Base-by-base conservation (phyloP, 2,113 vertebrate genomes). In the Peromyscus polionotus region DNA sequence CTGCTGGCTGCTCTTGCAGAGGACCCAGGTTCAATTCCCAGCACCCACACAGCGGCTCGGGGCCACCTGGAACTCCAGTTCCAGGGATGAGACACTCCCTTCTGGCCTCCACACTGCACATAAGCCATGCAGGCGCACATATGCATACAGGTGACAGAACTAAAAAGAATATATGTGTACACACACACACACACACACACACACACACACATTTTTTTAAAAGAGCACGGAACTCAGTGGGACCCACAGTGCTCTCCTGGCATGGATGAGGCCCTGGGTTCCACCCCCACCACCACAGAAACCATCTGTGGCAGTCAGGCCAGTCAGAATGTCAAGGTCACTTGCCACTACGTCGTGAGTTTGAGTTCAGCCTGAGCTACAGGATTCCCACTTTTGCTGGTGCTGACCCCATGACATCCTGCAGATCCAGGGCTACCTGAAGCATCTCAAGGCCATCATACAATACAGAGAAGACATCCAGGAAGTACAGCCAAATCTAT, bases 381-480 rank as follows among this genome's bases (percentile, higher is more conserved):
- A 57, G 84, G 28, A 10, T 5, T n/a, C 42, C 85, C 48, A 45
- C 11, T 11, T n/a, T 9, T 87, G 17, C n/a, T 20, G 9, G 3
- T 8, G 16, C 54, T 94, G 48, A 59, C 31, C n/a, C 24, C 1
- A 1, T 0, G 0, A 63, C 59, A 1, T 93, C 90, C 31, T 97
- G 85, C 98, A 99, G 99, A 26, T 99, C 89, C 97, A 99, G 91
- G 97, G 99, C 89, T 98, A 98, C 93, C 98, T 99, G 73, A 99
- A 99, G 39, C 98, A 99, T 85, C 94, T 99, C 95, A 99, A 99
- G 98, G 99, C 99, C 42, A 99, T 99, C 24, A 59, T 99, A 90
- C 99, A 99, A 95, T 99, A 99, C 93, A 99, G 99, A 97, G 99
- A 99, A 12, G 97, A 98, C 36, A 96, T 99, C 5, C 99, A 99